A percentile compares a stretch with the other conserved stretches of the same genome.
phyloP scores from a whole-genome alignment of 2,113 vertebrate species.

The Caranx melampygus region DNA sequence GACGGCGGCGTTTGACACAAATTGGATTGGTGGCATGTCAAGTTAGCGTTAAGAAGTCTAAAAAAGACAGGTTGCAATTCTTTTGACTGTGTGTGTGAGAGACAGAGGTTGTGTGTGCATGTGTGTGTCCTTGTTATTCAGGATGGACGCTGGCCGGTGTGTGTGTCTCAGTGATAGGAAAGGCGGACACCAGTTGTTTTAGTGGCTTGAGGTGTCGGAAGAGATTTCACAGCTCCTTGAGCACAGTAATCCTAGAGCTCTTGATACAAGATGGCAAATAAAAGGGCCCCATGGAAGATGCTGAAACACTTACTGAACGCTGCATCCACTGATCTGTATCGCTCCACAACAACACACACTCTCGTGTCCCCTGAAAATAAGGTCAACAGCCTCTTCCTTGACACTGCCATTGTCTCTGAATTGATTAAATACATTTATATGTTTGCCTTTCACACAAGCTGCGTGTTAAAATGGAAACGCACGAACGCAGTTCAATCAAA shows the following conservation, averaged over 20 bases:
- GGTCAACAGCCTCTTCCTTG: conserved; percentile 36
- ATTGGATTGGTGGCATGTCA: conserved; percentile 78
- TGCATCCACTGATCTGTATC: conserved; percentile 61
- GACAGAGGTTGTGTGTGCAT: not conserved
- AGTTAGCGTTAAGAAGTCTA: conserved; percentile 63
- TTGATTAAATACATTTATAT: conserved; percentile 2
- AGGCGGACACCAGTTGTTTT: conserved; percentile 74
- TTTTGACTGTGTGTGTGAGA: conserved; percentile 47
- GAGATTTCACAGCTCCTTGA: conserved; percentile 84
- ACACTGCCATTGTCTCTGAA: conserved; percentile 16
- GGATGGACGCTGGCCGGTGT: conserved; percentile 54
- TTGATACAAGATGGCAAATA: conserved; percentile 81
- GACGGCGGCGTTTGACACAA: conserved; percentile 64
- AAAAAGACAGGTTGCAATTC: conserved; percentile 62
- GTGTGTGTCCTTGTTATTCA: conserved; percentile 70
- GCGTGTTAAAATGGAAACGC: not conserved
- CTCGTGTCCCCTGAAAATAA: conserved; percentile 41
- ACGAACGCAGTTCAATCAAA: not conserved
- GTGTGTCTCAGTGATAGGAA: conserved; percentile 61
- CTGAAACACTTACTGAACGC: conserved; percentile 64
- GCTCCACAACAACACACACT: conserved; percentile 20
- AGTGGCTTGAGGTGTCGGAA: conserved; percentile 72
- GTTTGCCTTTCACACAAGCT: not conserved
- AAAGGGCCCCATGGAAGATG: conserved; percentile 70
- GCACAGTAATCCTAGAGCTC: conserved; percentile 80